Evolutionary conservation across 92 coral and sea anemone species (phyloP), one percentile per base, ranked within the genome.

Genomic region (Actinostola sp.): DNA sequence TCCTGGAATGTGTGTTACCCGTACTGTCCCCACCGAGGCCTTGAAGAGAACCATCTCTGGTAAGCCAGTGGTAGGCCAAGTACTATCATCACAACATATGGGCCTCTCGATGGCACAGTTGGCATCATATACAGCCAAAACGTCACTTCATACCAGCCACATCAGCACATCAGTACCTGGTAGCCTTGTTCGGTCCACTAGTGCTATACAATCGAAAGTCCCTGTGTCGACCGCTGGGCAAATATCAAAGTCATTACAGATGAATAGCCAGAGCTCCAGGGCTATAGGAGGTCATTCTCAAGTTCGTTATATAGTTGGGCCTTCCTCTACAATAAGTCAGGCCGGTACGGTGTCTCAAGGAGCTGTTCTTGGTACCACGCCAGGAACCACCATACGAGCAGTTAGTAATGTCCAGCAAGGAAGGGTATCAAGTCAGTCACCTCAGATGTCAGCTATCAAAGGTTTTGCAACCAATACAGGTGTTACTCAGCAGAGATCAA

Each of bases 41-140:
- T 24, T 34, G 34, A 71, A 71, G 28, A 68, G 62, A 28, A 39
- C 49, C 2, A 68, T 1, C 10, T 14, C 34, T 31, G 81, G 81
- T 16, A 80, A 80, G 51, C 56, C 79, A 12, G 64, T 15, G 30
- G 71, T 63, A 35, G 49, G 72, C 44, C 74, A 51, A 66, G 82
- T 66, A 4, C 10, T 52, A 14, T 53, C 75, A 1, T 66, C 76
- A 2, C 82, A 76, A 28, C 82, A 58, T 31, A 60, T 53, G 64
- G 80, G 70, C 63, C 59, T 55, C 63, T 71, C 77, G 9, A 19
- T 49, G 55, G 53, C 72, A 3, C 81, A 61, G 29, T 17, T 62
- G 38, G 44, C 79, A 25, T 50, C 72, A 17, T 1, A 32, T 1
- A 33, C 81, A 15, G 19, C 8, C 15, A 29, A 34, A 33, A 61